Conservation (phyloP, 2,888 invertebrate species). For the Trissolcus japonicus region DNA sequence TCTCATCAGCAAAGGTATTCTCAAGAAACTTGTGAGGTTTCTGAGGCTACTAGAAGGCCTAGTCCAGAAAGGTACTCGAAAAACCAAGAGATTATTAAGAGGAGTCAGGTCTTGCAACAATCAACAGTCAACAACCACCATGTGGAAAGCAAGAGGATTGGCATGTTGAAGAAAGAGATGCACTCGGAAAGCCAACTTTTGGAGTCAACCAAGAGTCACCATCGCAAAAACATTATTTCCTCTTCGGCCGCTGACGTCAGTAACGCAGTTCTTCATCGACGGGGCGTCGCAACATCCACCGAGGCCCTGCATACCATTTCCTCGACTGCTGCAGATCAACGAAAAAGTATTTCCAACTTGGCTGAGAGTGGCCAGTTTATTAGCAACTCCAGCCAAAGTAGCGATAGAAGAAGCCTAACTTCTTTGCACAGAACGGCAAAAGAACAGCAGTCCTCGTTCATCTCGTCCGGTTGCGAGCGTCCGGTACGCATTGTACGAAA, state of each 20-base stretch:
- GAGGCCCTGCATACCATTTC: conserved; percentile 84
- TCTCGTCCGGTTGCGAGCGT: conserved; percentile 78
- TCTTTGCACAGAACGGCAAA: conserved; percentile 85
- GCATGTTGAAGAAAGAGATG: conserved; percentile 56
- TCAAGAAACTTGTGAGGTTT: conserved; percentile 74
- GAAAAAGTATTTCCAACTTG: conserved; percentile 88
- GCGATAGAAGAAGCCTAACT: conserved; percentile 86
- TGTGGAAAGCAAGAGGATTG: conserved; percentile 57
- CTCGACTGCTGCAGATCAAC: conserved; percentile 86
- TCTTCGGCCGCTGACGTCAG: conserved; percentile 83
- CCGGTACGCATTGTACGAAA: conserved; percentile 80
- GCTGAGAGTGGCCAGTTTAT: conserved; percentile 85
- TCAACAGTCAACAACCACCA: conserved; percentile 63
- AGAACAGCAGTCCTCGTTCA: conserved; percentile 79
- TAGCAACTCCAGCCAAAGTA: conserved; percentile 81
- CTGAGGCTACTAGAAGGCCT: conserved; percentile 44
- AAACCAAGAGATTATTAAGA: conserved; percentile 61
- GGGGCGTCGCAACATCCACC: conserved; percentile 82
- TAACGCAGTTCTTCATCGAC: conserved; percentile 88
- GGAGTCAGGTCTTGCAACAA: conserved; percentile 61
- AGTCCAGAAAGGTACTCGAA: conserved; percentile 31
- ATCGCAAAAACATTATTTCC: conserved; percentile 85
- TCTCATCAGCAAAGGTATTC: conserved; percentile 68
- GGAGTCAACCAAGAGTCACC: conserved; percentile 77
- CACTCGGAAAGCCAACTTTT: conserved; percentile 69